Evolutionary conservation across 2,113 vertebrate genomes (phyloP).

Genomic region (Thalassarche chlororhynchos): DNA sequence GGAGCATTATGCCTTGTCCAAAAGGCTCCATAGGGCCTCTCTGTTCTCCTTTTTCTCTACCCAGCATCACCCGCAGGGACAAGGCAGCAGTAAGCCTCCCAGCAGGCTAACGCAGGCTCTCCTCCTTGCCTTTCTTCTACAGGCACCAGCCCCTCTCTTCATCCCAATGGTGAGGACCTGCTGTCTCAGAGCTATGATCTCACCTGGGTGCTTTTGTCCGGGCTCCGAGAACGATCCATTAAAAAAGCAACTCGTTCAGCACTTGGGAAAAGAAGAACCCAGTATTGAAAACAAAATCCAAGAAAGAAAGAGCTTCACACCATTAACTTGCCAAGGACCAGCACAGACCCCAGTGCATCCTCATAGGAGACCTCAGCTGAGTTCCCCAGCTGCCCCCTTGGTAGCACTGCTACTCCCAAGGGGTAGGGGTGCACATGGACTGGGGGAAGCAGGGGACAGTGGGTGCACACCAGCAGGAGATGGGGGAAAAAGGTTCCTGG

Average conservation of each 20-base stretch:
- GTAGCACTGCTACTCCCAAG: not conserved
- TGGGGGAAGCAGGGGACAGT: not conserved
- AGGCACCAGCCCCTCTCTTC: not conserved
- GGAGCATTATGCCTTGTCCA: not conserved
- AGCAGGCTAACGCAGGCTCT: not conserved
- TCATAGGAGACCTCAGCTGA: not conserved
- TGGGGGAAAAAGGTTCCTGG: not conserved
- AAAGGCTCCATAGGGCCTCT: not conserved
- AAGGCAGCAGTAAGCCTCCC: not conserved
- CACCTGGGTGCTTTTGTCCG: constrained; percentile 54
- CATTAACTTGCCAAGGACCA: no score
- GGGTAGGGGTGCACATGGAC: accelerated
- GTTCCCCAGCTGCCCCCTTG: not conserved
- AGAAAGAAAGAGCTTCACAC: not conserved
- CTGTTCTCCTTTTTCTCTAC: not conserved
- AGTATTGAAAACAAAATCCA: not conserved
- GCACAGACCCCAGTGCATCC: not conserved
- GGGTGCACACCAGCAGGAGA: not conserved
- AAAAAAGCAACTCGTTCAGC: constrained; percentile 61
- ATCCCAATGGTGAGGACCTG: not conserved
- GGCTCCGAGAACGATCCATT: constrained; percentile 66
- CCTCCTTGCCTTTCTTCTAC: not conserved
- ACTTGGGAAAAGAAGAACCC: constrained; percentile 20
- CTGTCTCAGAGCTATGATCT: not conserved
- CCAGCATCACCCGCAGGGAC: not conserved